Evolutionary conservation across 2,888 invertebrate genomes (phyloP).

Genomic region (Rhamphomyia laevipes): DNA sequence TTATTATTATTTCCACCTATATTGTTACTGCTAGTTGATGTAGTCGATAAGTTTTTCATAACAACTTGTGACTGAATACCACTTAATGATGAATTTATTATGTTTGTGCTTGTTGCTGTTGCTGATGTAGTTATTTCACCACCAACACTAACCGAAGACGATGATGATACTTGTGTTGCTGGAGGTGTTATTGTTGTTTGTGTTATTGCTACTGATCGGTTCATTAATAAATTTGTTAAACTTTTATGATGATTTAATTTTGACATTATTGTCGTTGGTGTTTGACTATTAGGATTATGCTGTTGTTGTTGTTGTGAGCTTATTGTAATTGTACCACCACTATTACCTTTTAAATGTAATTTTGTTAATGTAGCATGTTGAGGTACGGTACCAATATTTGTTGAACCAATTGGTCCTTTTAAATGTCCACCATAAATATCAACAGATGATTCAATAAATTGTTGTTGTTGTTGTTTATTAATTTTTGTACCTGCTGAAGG

Average conservation of each 20-base stretch:
- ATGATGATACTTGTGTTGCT: too few species aligned
- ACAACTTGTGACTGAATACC: too few species aligned
- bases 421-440: conserved; percentile 4
- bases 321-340: conserved; percentile 11
- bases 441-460: not conserved
- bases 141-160: too few species aligned
- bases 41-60: too few species aligned
- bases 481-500: not conserved
- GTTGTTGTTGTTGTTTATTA: not conserved
- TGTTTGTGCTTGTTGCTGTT: too few species aligned
- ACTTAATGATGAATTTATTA: too few species aligned
- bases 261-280: not conserved
- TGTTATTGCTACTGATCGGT: conserved; percentile 6
- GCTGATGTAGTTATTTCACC: too few species aligned
- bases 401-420: conserved; percentile 44
- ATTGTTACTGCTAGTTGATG: too few species aligned
- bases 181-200: conserved; percentile 15
- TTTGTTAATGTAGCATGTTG: conserved; percentile 19
- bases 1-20: too few species aligned
- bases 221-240: conserved; percentile 9
- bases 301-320: conserved; percentile 14
- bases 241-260: conserved; percentile 6
- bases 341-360: conserved; percentile 3
- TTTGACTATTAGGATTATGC: conserved; percentile 20
- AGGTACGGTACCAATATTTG: conserved; percentile 53